Evolutionary conservation across 1,140 invertebrate species (phyloP), one percentile per base, ranked within the genome.

Genomic region (Holotrichia oblita): DNA sequence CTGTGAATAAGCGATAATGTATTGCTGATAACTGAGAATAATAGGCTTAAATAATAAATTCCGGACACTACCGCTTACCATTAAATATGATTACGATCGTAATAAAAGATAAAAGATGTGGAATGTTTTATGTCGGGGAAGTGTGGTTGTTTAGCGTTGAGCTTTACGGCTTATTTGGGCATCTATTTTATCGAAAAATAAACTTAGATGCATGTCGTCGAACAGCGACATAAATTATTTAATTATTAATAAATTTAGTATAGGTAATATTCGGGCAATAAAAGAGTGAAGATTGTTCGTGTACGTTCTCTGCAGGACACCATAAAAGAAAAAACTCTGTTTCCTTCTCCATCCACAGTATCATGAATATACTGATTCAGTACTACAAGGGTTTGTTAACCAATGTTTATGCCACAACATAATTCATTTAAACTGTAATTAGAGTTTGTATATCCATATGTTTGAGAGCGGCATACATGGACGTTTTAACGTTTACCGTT

Each of bases 21-120:
- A 69, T 17, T 55, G 48, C 48, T 55, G 48, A 34, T 69, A 69
- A 69, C 22, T 27, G 22, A 24, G 61, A 14, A 69, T 69, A 69
- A 27, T 69, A 69, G 61, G 61, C 61, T 24, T 69, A 69, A 69
- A 69, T 69, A 27, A 69, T 34, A 69, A 69, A 69, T 69, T 24
- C 27, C 61, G 22, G 27, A 69, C 27, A 27, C 61, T 69, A 69
- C 61, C 27, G 61, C 61, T 69, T 6, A 69, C 27, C 27, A 69
- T 69, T 69, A 69, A 69, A 34, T 34, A 69, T 27, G 20, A 34
- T 34, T 69, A 69, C 61, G 61, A 69, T 27, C 22, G 61, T 34
- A 69, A 69, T 69, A 69, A 55, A 55, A 55, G 14, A 55, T 9
- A 55, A 55, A 55, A 55, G 48, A 55, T 55, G 48, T 55, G 48